Conservation (phyloP, 2,888 invertebrate genomes). For the Zelleria hepariella region DNA sequence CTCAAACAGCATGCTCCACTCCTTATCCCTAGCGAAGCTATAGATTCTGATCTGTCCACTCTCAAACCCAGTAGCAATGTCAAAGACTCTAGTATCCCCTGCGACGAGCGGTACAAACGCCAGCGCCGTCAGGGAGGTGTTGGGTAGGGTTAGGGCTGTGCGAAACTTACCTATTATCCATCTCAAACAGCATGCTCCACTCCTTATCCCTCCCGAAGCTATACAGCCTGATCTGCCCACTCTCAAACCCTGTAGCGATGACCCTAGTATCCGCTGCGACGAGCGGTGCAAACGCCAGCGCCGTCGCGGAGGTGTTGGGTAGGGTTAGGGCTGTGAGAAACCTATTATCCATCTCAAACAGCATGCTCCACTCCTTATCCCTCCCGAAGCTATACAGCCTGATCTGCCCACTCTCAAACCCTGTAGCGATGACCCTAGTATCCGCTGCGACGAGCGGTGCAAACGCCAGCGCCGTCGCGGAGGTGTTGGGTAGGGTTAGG, state of each 20-base stretch:
- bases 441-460: slow-evolving; percentile 53
- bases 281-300: slow-evolving; percentile 79
- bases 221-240: slow-evolving; percentile 10
- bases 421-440: slow-evolving; percentile 40
- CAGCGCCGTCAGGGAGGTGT: too few relatives aligned
- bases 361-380: slow-evolving; percentile 51
- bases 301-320: too few relatives aligned
- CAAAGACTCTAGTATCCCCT: slow-evolving; percentile 37
- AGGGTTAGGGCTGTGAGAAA: too few relatives aligned
- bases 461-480: slow-evolving; percentile 85
- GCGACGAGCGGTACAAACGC: slow-evolving; percentile 74
- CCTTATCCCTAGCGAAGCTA: slow-evolving; percentile 2
- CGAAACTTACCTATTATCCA: slow-evolving; percentile 74
- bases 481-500: too few relatives aligned
- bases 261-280: slow-evolving; percentile 37
- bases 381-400: not conserved
- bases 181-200: slow-evolving; percentile 63
- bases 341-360: slow-evolving; percentile 69
- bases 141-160: too few relatives aligned
- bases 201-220: slow-evolving; percentile 6
- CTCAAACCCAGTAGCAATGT: slow-evolving; percentile 27
- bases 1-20: slow-evolving; percentile 62
- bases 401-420: not conserved
- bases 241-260: slow-evolving; percentile 17
- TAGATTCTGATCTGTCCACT: not conserved